Base-by-base conservation (phyloP, 2,113 vertebrate species). In the Festucalex cinctus region DNA sequence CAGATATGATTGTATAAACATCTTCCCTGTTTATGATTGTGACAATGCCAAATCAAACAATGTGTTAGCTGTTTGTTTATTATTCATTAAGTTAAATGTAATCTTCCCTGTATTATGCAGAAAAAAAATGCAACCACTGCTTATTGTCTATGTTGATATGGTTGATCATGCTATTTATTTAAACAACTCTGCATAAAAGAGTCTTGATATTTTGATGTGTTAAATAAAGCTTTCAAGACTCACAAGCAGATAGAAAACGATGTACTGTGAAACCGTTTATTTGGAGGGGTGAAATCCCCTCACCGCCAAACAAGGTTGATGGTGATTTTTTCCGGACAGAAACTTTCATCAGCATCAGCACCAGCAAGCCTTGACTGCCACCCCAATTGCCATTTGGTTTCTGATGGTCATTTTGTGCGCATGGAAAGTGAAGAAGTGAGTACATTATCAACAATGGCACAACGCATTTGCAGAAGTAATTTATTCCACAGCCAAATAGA, bases 1-100 rank as follows among this genome's bases (percentile, higher is more conserved):
- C 78, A 84, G 78, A 86, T 81, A 88, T 88, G 88, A 90, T 89
- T 89, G 89, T 90, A 89, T 63, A 54, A 69, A 80, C 43, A 70
- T 83, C 84, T 83, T 85, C 80, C 82, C 77, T 72, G 35, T 69
- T 63, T 59, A 90, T 80, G 64, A 36, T 65, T 86, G 84, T 87
- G 84, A 88, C 78, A 79, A 88, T 88, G 88, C 88, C 83, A 89
- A 90, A 89, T 82, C 72, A 80, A 82, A 86, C 69, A 75, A 68
- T 79, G 36, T 82, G 49, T 83, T 80, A 48, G 65, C 79, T 75
- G 56, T 87, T 74, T 82, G 81, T 80, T 72, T 83, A 74, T 78
- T 85, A 80, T 74, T 79, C 75, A 62, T 71, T 79, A 67, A 79
- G 78, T 78, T 81, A 71, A 74, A 63, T 14, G 24, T 78, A 79